Evolutionary conservation across 2,797 vertebrate species (phyloP).

Genomic region (Melanotaenia parkinsoni): DNA sequence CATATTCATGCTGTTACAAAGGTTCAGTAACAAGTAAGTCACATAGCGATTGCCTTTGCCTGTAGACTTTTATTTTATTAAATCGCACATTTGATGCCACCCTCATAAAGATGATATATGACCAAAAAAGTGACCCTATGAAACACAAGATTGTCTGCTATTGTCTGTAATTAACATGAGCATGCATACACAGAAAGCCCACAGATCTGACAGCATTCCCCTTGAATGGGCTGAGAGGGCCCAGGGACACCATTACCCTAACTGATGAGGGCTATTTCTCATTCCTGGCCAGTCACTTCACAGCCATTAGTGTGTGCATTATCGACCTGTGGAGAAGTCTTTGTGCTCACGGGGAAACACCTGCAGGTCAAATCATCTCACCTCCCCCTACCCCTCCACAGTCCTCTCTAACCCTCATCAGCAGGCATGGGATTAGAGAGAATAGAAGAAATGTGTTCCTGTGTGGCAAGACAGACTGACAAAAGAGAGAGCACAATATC

Average conservation of each 20-base stretch:
- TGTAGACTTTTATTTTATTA: constrained; percentile 58
- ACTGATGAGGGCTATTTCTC: constrained; percentile 85
- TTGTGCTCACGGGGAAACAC: constrained; percentile 78
- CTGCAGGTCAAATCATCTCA: constrained; percentile 79
- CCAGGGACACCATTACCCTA: constrained; percentile 84
- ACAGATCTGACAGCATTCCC: constrained; percentile 77
- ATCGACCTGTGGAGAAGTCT: constrained; percentile 81
- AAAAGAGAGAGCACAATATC: constrained; percentile 39
- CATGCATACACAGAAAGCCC: constrained; percentile 74
- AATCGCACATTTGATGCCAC: constrained; percentile 40
- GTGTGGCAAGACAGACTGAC: constrained; percentile 40
- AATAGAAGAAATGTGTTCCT: constrained; percentile 53
- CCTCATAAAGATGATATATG: constrained; percentile 74
- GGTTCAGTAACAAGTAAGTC: constrained; percentile 51
- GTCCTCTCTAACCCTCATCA: constrained; percentile 74
- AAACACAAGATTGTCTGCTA: constrained; percentile 71
- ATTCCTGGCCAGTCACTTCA: constrained; percentile 80
- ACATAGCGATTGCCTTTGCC: constrained; percentile 29
- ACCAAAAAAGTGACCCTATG: constrained; percentile 56
- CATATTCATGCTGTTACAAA: constrained; percentile 33
- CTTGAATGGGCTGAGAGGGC: constrained; percentile 77
- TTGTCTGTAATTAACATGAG: constrained; percentile 81
- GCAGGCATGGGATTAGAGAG: constrained; percentile 71
- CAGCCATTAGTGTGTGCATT: constrained; percentile 83
- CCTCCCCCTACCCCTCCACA: constrained; percentile 46